These are phyloP conservation scores for Epinephelus malabaricus DNA, from an alignment of 2,797 vertebrate genomes.

Conservation along the genomic window DNA sequence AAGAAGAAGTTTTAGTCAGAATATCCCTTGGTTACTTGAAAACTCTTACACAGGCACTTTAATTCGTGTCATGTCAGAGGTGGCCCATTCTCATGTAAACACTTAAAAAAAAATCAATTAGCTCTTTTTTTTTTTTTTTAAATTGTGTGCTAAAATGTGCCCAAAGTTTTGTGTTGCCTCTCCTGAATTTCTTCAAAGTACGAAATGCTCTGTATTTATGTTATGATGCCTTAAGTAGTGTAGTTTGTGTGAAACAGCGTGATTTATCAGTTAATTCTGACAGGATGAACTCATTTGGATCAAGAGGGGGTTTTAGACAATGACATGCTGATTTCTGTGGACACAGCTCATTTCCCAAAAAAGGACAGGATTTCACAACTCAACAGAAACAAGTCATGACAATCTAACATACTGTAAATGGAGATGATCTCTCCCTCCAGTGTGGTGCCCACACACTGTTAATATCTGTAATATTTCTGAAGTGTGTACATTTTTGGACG, in stretches of 20 bases:
- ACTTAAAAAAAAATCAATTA: neutral
- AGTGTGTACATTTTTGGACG: conserved; percentile 17
- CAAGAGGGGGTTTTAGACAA: neutral
- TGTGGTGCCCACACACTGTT: conserved; percentile 18
- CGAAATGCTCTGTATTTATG: conserved; percentile 14
- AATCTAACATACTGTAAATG: conserved; percentile 56
- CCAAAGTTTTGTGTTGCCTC: neutral
- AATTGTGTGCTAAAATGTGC: neutral
- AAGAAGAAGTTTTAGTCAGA: conserved; percentile 36
- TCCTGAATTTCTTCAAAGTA: conserved; percentile 3
- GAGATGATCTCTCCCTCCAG: conserved; percentile 37
- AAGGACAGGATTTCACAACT: conserved; percentile 18
- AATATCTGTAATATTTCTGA: conserved; percentile 35
- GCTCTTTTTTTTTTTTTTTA: neutral
- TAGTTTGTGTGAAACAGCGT: conserved; percentile 14
- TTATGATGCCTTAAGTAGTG: conserved; percentile 43
- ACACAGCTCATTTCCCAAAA: neutral
- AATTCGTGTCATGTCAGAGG: conserved; percentile 1
- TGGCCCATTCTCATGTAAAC: neutral
- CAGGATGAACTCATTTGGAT: conserved; percentile 16
- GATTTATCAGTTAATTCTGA: neutral
- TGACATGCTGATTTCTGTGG: conserved; percentile 4
- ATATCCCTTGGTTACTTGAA: conserved; percentile 18
- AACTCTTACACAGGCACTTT: conserved; percentile 29
- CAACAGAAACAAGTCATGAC: conserved; percentile 45